phyloP scores from a whole-genome alignment of 2,888 invertebrate species.

The Cylindroiulus punctatus region DNA sequence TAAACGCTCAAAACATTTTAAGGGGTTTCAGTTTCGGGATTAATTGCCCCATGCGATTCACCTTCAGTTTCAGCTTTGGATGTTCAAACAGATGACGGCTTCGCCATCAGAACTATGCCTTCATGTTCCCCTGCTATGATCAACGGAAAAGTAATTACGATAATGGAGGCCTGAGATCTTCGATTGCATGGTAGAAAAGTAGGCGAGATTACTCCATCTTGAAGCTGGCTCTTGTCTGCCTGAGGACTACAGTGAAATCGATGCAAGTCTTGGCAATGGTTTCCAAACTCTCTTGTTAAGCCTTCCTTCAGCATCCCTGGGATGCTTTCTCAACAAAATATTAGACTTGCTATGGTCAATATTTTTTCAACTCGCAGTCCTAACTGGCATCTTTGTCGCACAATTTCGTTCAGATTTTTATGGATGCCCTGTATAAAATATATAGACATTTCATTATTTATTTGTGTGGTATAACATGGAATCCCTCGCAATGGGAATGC shows the following conservation, averaged over 20 bases:
- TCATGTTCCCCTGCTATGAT: conserved; percentile 5
- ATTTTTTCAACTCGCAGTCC: background rate
- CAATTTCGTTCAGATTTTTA: conserved; percentile 41
- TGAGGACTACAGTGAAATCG: conserved; percentile 16
- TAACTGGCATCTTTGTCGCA: background rate
- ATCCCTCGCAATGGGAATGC: background rate
- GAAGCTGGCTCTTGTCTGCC: conserved; percentile 34
- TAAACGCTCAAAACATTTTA: conserved; percentile 5
- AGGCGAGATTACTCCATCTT: conserved; percentile 40
- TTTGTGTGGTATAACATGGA: background rate
- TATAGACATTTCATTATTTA: conserved; percentile 47
- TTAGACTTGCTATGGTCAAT: background rate
- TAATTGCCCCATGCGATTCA: background rate
- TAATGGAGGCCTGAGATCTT: conserved; percentile 43
- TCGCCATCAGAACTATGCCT: background rate
- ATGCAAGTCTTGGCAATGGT: background rate
- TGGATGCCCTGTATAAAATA: conserved; percentile 11
- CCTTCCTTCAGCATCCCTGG: background rate
- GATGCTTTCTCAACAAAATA: background rate
- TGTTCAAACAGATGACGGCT: conserved; percentile 7
- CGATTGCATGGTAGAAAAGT: conserved; percentile 26
- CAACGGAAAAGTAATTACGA: conserved; percentile 51
- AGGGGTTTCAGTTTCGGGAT: conserved; percentile 36
- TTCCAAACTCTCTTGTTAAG: background rate
- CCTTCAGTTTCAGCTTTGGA: background rate